Evolutionary conservation across 1,140 invertebrate genomes (phyloP).

Genomic region (Leptinotarsa undecemlineata): DNA sequence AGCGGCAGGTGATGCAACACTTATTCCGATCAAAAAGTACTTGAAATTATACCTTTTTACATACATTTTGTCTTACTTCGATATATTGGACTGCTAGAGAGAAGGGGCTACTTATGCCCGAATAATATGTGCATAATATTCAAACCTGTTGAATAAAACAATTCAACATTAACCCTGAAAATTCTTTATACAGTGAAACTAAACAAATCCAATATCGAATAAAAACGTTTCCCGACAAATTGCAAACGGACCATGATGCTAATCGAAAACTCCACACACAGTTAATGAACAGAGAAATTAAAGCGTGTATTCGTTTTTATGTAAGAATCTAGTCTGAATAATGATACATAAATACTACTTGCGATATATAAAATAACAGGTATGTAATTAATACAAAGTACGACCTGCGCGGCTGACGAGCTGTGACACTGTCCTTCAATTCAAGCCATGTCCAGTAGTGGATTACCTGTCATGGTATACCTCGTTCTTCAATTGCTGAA

Average conservation of each 20-base stretch:
- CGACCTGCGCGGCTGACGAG: conserved; percentile 13
- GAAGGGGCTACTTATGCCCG: no score
- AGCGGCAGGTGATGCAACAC: no score
- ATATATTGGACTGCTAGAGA: no score
- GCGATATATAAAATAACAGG: conserved; percentile 20
- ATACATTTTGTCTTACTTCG: no score
- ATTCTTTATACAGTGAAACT: neutral
- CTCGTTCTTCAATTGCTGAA: neutral
- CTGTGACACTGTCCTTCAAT: conserved; percentile 3
- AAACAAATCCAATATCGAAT: neutral
- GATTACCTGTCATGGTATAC: neutral
- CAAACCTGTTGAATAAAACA: no score
- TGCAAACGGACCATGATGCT: neutral
- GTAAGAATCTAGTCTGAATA: conserved; percentile 18
- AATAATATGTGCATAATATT: no score
- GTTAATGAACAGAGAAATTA: neutral
- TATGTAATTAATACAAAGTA: conserved; percentile 11
- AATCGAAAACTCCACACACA: neutral
- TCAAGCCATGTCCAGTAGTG: conserved; percentile 2
- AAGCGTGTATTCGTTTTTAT: neutral
- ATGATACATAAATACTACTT: conserved; percentile 21
- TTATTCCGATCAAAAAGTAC: no score
- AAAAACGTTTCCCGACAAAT: neutral
- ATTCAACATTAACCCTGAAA: no score
- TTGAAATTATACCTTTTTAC: no score